Base-by-base conservation (phyloP, 2,888 invertebrate species). In the Eristalis arbustorum region DNA sequence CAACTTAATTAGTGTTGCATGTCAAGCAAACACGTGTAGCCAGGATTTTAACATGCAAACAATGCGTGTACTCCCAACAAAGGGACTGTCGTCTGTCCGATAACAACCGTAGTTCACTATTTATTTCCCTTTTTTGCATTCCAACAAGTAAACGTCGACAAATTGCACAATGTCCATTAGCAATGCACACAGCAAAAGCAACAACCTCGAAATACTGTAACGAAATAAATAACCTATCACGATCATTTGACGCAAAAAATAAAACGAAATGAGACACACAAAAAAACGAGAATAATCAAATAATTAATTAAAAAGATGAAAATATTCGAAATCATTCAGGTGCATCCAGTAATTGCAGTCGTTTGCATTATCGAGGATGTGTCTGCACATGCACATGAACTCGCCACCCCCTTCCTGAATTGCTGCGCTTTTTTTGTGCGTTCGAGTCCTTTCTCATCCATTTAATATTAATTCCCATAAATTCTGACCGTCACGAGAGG, bases 381-480 rank as follows among this genome's bases (percentile, higher is more conserved):
- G 23, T 1, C 25, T 25, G 22, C n/a, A 14, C 11, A n/a, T n/a
- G 59, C 25, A 14, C 49, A 18, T 4, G n/a, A 42, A 14, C 14
- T 14, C 40, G n/a, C 14, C 40, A 42, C 14, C 1, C 4, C 40
- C 14, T 3, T 1, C 13, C 31, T 31, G 34, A 11, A 42, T n/a
- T 4, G n/a, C 42, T n/a, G n/a, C n/a, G n/a, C 11, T 28, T 78
- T 71, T 59, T 62, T 61, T 23, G 31, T 57, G 25, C 42, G 56
- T 40, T 40, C n/a, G 13, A 3, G 4, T 37, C 59, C 31, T 77
- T 37, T 64, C 22, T 23, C 66, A 49, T 34, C 18, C 71, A 56
- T 79, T 66, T 79, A 72, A 72, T 72, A 79, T 79, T 72, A 72
- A 79, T 79, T 34, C 61, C 71, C 57, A 71, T 72, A 71, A 71